phyloP scores from a whole-genome alignment of 2,888 invertebrate species.

The Anthophora plumipes region DNA sequence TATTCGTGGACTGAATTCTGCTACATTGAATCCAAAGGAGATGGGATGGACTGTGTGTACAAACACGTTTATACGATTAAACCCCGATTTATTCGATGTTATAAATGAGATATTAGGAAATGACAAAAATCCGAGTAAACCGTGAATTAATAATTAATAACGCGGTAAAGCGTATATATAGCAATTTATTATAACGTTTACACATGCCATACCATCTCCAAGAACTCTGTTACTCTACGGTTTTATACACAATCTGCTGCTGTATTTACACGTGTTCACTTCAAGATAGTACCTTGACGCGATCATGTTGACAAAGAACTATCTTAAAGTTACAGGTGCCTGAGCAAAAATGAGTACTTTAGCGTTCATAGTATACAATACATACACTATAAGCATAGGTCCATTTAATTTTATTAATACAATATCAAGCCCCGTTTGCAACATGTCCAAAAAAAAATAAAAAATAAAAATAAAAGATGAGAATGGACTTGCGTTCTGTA shows the following conservation, averaged over 20 bases:
- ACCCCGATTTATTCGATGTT: slow-evolving; percentile 44
- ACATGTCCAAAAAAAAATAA: slow-evolving; percentile 50
- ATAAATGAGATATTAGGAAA: slow-evolving; percentile 10
- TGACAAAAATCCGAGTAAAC: slow-evolving; percentile 33
- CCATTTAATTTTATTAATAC: slow-evolving; percentile 74
- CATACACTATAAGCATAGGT: slow-evolving; percentile 73
- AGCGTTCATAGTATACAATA: slow-evolving; percentile 74
- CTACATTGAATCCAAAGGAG: slow-evolving; percentile 67
- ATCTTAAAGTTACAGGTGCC: slow-evolving; percentile 74
- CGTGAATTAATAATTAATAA: slow-evolving; percentile 23
- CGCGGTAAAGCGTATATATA: slow-evolving; percentile 39
- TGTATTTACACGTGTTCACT: slow-evolving; percentile 74
- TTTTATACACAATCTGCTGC: slow-evolving; percentile 71
- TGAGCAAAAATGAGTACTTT: slow-evolving; percentile 74
- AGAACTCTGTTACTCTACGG: slow-evolving; percentile 68
- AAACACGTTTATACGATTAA: slow-evolving; percentile 46
- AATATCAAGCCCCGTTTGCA: slow-evolving; percentile 73
- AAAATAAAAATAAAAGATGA: too few relatives aligned
- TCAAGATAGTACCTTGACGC: slow-evolving; percentile 73
- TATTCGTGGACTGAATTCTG: slow-evolving; percentile 67
- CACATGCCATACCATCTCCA: slow-evolving; percentile 68
- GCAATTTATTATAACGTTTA: slow-evolving; percentile 48
- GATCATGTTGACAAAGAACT: slow-evolving; percentile 62
- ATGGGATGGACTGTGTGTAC: slow-evolving; percentile 66
- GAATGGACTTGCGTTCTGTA: slow-evolving; percentile 63